Conservation (phyloP, 2,113 vertebrate species). For the Scartelaos histophorus region DNA sequence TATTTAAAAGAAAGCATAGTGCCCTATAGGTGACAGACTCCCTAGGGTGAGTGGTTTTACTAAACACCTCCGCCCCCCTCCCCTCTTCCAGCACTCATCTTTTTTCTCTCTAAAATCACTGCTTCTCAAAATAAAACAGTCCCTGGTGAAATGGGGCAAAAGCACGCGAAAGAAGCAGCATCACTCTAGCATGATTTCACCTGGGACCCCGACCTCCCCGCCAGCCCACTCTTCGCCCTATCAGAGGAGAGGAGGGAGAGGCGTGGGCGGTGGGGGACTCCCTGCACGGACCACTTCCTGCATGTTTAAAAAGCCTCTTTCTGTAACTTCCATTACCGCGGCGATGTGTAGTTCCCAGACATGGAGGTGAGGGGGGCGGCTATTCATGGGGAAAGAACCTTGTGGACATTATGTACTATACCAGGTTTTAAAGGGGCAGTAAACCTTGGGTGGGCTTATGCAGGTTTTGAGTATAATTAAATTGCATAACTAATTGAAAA, state of each 20-base stretch:
- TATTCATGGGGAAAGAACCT: conserved; percentile 31
- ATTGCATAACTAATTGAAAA: no score
- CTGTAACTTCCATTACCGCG: conserved; percentile 28
- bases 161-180: neutral
- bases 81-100: neutral
- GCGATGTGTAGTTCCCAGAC: conserved; percentile 19
- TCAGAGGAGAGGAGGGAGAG: neutral
- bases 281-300: conserved; percentile 41
- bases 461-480: neutral
- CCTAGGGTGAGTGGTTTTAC: conserved; percentile 21
- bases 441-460: neutral
- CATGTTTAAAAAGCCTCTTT: conserved; percentile 36
- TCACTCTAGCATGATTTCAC: neutral
- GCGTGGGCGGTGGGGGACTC: conserved; percentile 21
- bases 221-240: neutral
- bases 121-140: conserved; percentile 3
- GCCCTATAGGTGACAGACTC: conserved; percentile 42
- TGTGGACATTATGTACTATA: conserved; percentile 35
- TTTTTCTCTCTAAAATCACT: conserved; percentile 8
- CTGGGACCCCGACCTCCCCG: neutral
- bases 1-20: conserved; percentile 64
- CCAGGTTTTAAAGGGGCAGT: conserved; percentile 13
- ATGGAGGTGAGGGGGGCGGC: conserved; percentile 13
- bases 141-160: conserved; percentile 20
- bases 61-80: conserved; percentile 27